These are phyloP conservation scores for Dicranocentrus wangi DNA, from an alignment of 2,888 invertebrate genomes.

Conservation along the genomic window DNA sequence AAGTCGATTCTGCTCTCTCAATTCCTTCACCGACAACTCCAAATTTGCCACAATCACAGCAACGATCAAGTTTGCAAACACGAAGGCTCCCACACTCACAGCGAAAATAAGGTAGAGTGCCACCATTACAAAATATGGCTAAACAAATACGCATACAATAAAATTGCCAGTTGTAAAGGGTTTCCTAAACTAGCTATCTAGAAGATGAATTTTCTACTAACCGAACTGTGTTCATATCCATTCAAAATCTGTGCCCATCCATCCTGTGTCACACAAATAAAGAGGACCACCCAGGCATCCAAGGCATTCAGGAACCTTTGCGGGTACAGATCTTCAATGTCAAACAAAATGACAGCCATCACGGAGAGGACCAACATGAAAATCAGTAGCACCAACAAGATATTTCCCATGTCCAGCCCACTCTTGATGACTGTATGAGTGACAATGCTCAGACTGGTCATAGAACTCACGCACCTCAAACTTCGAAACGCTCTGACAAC, in stretches of 20 bases:
- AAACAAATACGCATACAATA: too few species aligned
- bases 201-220: too few species aligned
- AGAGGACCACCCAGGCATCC: constrained; percentile 73
- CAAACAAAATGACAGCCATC: constrained; percentile 71
- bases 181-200: too few species aligned
- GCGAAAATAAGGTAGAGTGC: constrained; percentile 68
- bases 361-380: constrained; percentile 72
- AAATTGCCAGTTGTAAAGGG: too few species aligned
- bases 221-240: constrained; percentile 24
- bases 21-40: constrained; percentile 69
- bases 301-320: constrained; percentile 66
- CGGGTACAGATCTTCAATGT: constrained; percentile 46
- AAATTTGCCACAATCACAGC: constrained; percentile 72
- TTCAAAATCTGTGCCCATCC: constrained; percentile 37
- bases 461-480: constrained; percentile 69
- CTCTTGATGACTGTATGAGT: constrained; percentile 72
- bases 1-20: constrained; percentile 64
- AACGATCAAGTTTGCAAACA: constrained; percentile 72
- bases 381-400: constrained; percentile 73
- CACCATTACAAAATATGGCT: constrained; percentile 44
- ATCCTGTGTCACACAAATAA: constrained; percentile 74
- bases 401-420: constrained; percentile 74
- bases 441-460: constrained; percentile 70
- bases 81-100: constrained; percentile 70
- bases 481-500: constrained; percentile 73